Base-by-base conservation (phyloP, 2,888 invertebrate species). In the Polyommatus icarus region DNA sequence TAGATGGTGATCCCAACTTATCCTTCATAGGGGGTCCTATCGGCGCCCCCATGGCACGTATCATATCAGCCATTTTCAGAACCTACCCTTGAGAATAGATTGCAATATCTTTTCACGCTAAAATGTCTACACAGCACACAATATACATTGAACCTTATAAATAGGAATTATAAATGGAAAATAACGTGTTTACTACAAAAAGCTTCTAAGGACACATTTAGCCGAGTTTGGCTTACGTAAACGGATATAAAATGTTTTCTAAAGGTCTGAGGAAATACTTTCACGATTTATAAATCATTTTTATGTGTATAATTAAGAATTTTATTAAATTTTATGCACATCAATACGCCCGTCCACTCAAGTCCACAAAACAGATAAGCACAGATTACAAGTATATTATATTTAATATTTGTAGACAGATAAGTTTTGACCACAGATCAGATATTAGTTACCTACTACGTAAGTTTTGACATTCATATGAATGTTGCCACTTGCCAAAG, bases 1-100 rank as follows among this genome's bases (percentile, higher is more conserved):
- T 97, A 83, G 97, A 97, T 73, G 98, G 97, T 79, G 97, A 97
- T 82, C 97, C 97, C 83, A 96, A 91, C 91, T 96, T 96, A 91
- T 96, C 96, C 93, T 96, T 96, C 84, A 93, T 91, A 87, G 95
- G 95, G 91, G 95, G 95, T 90, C 95, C 95, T 79, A 94, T 94
- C 80, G 95, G 95, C 87, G 95, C 95, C 87, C 95, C 96, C 94
- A 95, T 95, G 83, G 90, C 90, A 85, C 96, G 96, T 89, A 96
- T 96, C 89, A 96, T 92, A 94, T 96, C 96, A 89, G 96, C 96
- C 96, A 96, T 96, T 87, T 88, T 88, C 83, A 76, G 76, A 76
- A 78, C 82, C 77, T 59, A 78, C 75, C 50, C 78, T 79, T 76
- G 79, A 78, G 79, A 81, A 81, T 46, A 78, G 73, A 72, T 76